Evolutionary conservation across 2,797 vertebrate genomes (phyloP).

Genomic region (Phrynocephalus guinanensis): DNA sequence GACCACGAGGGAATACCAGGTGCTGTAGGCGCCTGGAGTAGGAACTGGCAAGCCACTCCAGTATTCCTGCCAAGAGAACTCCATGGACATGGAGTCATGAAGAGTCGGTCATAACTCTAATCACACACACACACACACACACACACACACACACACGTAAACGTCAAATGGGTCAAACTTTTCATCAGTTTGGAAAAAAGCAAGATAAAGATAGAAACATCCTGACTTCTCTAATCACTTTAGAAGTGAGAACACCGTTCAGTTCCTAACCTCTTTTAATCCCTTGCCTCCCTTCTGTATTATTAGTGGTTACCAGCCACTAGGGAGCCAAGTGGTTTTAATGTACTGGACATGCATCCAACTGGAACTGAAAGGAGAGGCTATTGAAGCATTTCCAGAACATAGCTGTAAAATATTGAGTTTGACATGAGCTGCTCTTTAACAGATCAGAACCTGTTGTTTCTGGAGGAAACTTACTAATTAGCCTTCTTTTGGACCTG

Average conservation of each 20-base stretch:
- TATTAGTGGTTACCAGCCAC: not conserved
- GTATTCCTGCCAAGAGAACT: too few species aligned
- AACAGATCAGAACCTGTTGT: slow-evolving; percentile 55
- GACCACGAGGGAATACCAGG: too few species aligned
- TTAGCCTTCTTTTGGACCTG: slow-evolving; percentile 66
- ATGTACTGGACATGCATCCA: slow-evolving; percentile 22
- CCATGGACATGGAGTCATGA: too few species aligned
- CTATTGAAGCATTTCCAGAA: slow-evolving; percentile 49
- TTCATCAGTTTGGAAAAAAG: not conserved
- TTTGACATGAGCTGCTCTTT: slow-evolving; percentile 62
- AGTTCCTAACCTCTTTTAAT: slow-evolving; percentile 30
- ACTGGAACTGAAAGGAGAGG: slow-evolving; percentile 40
- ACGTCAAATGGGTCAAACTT: not conserved
- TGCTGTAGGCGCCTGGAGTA: too few species aligned
- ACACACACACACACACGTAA: not conserved
- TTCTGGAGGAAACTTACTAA: slow-evolving; percentile 66
- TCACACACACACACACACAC: too few species aligned
- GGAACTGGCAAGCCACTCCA: too few species aligned
- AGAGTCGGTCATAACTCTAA: too few species aligned
- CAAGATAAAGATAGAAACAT: not conserved
- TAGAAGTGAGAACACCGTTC: slow-evolving; percentile 46
- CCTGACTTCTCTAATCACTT: not conserved
- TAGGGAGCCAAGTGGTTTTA: slow-evolving; percentile 36
- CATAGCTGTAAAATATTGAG: slow-evolving; percentile 41
- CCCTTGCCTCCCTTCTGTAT: not conserved